Percentiles rank a stretch among this genome's conserved stretches.
These are phyloP conservation scores for Enteromius radiatus DNA, from an alignment of 2,797 vertebrate genomes.

Conservation along the genomic window DNA sequence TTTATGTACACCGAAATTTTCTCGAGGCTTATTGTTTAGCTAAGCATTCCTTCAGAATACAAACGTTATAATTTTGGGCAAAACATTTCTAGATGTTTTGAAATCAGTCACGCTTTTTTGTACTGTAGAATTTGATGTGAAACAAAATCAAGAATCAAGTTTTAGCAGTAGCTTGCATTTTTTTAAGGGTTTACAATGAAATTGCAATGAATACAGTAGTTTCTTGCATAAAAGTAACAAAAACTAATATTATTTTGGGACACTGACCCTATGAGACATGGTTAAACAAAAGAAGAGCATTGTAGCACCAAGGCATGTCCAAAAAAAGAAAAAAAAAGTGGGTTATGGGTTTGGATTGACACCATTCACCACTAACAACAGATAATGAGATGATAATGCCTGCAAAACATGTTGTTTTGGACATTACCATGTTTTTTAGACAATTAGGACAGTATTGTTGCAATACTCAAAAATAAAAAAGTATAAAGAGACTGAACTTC, in stretches of 20 bases:
- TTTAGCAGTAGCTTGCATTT: neutral
- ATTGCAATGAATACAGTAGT: neutral
- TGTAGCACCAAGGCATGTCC: neutral
- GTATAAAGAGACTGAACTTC: neutral
- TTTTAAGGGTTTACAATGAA: neutral
- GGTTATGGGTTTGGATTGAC: neutral
- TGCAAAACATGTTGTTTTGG: constrained; percentile 3
- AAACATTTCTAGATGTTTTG: constrained; percentile 29
- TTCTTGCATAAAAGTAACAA: neutral
- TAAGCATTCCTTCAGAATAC: neutral
- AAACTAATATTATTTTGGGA: neutral
- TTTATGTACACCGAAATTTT: neutral
- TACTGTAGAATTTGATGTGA: constrained; percentile 24
- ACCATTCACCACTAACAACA: constrained; percentile 1
- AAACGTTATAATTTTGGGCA: constrained; percentile 13
- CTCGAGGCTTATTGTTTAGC: neutral
- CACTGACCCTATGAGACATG: neutral
- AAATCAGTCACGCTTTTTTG: constrained; percentile 22
- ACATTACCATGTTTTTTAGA: neutral
- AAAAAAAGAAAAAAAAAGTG: neutral
- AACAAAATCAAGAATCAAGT: neutral
- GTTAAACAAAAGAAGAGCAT: neutral
- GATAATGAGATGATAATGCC: neutral
- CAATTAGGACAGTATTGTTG: neutral
- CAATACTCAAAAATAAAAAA: neutral